A percentile compares a stretch with the other conserved stretches of the same genome.
phyloP scores from a whole-genome alignment of 2,797 vertebrate species.

The Ataeniobius toweri region DNA sequence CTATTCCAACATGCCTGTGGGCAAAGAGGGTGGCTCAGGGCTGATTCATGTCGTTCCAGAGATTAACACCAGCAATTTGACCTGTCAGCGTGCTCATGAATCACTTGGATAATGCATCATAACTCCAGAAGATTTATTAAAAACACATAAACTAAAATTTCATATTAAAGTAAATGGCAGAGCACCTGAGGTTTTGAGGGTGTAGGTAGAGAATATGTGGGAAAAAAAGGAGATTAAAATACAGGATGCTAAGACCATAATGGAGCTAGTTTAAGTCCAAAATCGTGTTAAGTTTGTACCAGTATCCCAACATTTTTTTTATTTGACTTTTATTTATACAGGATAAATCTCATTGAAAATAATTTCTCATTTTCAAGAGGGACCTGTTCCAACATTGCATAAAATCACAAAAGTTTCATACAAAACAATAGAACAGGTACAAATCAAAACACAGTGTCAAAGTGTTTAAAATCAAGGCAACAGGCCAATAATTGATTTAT shows the following conservation, averaged over 20 bases:
- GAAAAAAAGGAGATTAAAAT: constrained; percentile 39
- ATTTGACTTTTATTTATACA: too few species aligned
- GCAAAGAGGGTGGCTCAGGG: constrained; percentile 62
- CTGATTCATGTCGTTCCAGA: constrained; percentile 80
- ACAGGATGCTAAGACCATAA: constrained; percentile 15
- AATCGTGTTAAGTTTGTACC: constrained; percentile 3
- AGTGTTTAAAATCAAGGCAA: too few species aligned
- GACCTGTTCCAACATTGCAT: too few species aligned
- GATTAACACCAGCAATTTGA: constrained; percentile 84
- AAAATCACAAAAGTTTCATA: too few species aligned
- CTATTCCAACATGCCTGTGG: constrained; percentile 59
- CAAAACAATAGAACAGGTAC: too few species aligned
- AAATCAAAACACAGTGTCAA: too few species aligned
- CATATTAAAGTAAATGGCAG: constrained; percentile 72
- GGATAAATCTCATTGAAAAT: too few species aligned
- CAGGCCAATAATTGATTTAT: too few species aligned
- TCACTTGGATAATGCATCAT: constrained; percentile 81
- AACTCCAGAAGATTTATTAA: constrained; percentile 83
- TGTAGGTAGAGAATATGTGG: constrained; percentile 47
- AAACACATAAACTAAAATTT: constrained; percentile 77
- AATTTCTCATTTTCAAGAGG: too few species aligned
- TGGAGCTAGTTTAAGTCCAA: constrained; percentile 17
- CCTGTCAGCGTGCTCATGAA: constrained; percentile 82
- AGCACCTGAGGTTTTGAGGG: constrained; percentile 51
- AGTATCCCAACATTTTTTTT: neutral